Percentiles rank a stretch among this genome's conserved stretches.
These are phyloP conservation scores for Hetaerina americana DNA, from an alignment of 1,140 invertebrate genomes.

Conservation along the genomic window DNA sequence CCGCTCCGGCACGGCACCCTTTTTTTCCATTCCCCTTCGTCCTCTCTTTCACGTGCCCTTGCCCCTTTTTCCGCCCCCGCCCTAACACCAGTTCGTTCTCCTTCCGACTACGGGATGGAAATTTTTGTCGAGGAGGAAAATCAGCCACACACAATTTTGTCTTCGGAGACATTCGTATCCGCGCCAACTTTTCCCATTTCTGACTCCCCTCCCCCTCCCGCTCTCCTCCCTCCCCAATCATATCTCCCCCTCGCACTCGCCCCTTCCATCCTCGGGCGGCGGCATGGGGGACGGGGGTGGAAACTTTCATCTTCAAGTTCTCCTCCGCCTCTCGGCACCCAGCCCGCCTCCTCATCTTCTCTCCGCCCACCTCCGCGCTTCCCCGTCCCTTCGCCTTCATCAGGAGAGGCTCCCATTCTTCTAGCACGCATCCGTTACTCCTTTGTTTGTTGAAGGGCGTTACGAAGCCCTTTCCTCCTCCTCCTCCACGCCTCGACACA, in stretches of 20 bases:
- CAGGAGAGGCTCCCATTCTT: not conserved
- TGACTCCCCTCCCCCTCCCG: not conserved
- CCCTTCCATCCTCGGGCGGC: too few species aligned
- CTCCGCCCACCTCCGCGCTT: not conserved
- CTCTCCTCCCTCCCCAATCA: not conserved
- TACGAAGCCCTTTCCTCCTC: too few species aligned
- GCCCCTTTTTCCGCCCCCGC: not conserved
- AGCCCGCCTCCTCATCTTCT: not conserved
- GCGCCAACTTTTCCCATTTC: not conserved
- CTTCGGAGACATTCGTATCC: not conserved
- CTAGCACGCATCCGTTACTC: not conserved
- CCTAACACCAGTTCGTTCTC: not conserved
- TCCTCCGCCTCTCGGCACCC: too few species aligned
- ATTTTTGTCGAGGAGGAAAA: not conserved
- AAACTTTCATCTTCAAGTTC: too few species aligned
- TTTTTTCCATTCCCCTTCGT: not conserved
- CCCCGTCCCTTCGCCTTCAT: not conserved
- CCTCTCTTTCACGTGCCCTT: not conserved
- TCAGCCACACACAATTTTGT: not conserved
- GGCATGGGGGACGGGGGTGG: too few species aligned
- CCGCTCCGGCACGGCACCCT: too few species aligned
- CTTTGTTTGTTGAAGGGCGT: not conserved
- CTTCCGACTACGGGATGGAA: not conserved
- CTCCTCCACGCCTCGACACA: not conserved
- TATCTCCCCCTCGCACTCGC: not conserved